These are phyloP conservation scores for Petrocephalus schoutedeni DNA, from an alignment of 2,797 vertebrate species.

Conservation along the genomic window DNA sequence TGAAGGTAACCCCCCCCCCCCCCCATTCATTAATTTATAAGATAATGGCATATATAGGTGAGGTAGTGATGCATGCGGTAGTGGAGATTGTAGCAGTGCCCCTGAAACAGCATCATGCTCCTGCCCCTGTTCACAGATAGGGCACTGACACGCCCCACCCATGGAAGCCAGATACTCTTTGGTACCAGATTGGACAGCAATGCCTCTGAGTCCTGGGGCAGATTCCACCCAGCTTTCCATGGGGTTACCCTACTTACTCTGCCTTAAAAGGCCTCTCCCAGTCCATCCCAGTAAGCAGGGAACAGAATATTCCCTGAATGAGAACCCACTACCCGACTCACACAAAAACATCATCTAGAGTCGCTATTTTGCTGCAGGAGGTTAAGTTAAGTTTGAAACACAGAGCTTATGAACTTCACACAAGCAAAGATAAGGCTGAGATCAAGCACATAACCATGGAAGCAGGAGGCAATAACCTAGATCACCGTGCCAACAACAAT, in stretches of 20 bases:
- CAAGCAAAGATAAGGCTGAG: background rate
- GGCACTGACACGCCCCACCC: background rate
- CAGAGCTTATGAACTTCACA: background rate
- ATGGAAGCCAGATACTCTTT: background rate
- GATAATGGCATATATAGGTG: background rate
- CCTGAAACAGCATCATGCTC: background rate
- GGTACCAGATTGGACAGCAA: too few relatives aligned
- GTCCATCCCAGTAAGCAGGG: background rate
- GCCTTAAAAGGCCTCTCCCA: background rate
- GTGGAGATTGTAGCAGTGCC: background rate
- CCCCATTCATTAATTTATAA: background rate
- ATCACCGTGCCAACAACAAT: background rate
- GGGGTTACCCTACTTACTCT: background rate
- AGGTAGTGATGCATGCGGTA: background rate
- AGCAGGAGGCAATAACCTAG: background rate
- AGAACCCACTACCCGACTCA: background rate
- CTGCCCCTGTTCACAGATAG: background rate
- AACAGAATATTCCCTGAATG: background rate
- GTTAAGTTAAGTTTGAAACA: background rate
- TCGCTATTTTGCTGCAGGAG: background rate
- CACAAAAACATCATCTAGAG: background rate
- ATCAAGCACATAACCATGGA: background rate
- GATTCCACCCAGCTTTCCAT: background rate
- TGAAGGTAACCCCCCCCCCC: background rate
- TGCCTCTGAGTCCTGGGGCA: background rate